Conservation (phyloP, 92 coral and sea anemone genomes). For the Muricea muricata region DNA sequence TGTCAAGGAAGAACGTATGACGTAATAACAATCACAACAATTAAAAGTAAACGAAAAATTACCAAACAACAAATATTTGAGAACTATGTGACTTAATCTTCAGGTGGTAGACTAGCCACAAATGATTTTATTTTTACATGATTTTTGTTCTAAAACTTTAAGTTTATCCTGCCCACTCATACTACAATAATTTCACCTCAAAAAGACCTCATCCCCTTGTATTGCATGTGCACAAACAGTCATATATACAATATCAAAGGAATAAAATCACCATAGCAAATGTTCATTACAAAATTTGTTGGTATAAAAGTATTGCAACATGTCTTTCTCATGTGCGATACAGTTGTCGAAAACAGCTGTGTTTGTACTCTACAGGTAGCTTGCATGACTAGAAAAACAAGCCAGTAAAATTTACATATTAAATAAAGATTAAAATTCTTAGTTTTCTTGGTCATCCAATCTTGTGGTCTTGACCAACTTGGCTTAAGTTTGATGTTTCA, state of each 20-base stretch:
- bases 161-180: too few relatives aligned
- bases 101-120: too few relatives aligned
- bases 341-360: background rate
- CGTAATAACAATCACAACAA: too few relatives aligned
- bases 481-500: background rate
- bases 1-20: too few relatives aligned
- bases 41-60: too few relatives aligned
- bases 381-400: background rate
- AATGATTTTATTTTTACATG: too few relatives aligned
- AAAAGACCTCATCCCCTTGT: background rate
- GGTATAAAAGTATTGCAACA: background rate
- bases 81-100: too few relatives aligned
- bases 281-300: background rate
- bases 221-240: background rate
- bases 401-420: background rate
- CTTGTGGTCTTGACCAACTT: background rate
- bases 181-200: too few relatives aligned
- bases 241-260: too few relatives aligned
- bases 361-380: background rate
- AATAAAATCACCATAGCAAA: too few relatives aligned
- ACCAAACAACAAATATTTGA: too few relatives aligned
- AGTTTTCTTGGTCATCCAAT: background rate
- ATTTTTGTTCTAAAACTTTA: too few relatives aligned
- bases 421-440: background rate
- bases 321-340: background rate